phyloP scores from a whole-genome alignment of 2,888 invertebrate genomes.

The Caenorhabditis japonica region DNA sequence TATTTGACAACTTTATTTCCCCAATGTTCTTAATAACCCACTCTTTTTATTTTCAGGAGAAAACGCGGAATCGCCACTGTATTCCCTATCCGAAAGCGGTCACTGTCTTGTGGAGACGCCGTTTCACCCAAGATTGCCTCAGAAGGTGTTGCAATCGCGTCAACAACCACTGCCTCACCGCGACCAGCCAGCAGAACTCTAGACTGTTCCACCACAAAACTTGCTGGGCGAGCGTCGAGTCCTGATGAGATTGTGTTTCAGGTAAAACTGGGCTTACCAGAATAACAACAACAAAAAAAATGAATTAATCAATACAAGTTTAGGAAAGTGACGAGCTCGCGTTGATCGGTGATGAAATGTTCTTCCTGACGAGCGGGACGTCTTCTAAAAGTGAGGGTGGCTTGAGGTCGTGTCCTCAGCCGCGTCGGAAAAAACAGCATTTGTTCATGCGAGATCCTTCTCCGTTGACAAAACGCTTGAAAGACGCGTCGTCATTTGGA shows the following conservation, averaged over 20 bases:
- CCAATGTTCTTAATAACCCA: too few relatives aligned
- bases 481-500: slow-evolving; percentile 62
- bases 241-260: slow-evolving; percentile 29
- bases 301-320: not conserved
- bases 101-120: slow-evolving; percentile 62
- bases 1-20: too few relatives aligned
- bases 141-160: slow-evolving; percentile 8
- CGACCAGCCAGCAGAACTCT: slow-evolving; percentile 20
- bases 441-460: slow-evolving; percentile 56
- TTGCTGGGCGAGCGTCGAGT: slow-evolving; percentile 12
- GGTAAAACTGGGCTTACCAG: not conserved
- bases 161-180: slow-evolving; percentile 16
- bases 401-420: slow-evolving; percentile 44
- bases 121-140: slow-evolving; percentile 10
- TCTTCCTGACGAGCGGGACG: slow-evolving; percentile 1
- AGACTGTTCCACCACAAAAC: slow-evolving; percentile 5
- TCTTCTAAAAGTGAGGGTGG: slow-evolving; percentile 20
- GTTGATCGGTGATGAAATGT: slow-evolving; percentile 16
- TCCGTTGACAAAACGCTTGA: slow-evolving; percentile 50
- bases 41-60: slow-evolving; percentile 48
- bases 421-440: slow-evolving; percentile 48
- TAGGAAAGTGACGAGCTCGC: slow-evolving; percentile 38
- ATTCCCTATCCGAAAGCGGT: slow-evolving; percentile 62
- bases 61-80: slow-evolving; percentile 60
- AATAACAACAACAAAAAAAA: too few relatives aligned